Percentiles rank a stretch among this genome's conserved stretches.
phyloP scores from a whole-genome alignment of 2,797 vertebrate species.

The Tolypeutes matacus region DNA sequence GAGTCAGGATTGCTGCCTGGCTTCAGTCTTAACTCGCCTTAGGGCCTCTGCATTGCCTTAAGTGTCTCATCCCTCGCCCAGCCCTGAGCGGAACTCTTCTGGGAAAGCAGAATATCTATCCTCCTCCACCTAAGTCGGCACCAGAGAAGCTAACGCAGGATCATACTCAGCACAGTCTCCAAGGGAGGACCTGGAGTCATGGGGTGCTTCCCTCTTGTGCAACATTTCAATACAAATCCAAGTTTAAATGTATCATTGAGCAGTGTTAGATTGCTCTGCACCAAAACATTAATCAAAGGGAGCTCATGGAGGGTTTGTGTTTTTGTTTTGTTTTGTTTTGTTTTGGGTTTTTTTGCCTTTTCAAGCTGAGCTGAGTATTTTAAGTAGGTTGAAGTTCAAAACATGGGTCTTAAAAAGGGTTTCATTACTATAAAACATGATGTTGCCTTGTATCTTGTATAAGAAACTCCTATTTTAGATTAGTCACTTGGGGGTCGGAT shows the following conservation, averaged over 20 bases:
- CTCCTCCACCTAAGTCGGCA: neutral
- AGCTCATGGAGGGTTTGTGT: neutral
- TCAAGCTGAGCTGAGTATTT: neutral
- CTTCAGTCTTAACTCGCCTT: fast-evolving
- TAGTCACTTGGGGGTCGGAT: neutral
- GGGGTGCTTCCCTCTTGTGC: neutral
- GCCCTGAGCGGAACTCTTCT: neutral
- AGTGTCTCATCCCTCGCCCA: neutral
- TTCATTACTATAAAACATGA: neutral
- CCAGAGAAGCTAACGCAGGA: neutral
- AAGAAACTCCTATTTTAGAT: neutral
- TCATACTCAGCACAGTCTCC: neutral
- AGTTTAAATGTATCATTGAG: neutral
- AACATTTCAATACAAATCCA: neutral
- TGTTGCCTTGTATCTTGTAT: neutral
- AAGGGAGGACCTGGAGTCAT: fast-evolving
- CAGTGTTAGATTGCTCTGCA: fast-evolving
- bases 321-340: too few species aligned
- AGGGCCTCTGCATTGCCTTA: fast-evolving
- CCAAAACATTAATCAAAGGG: neutral
- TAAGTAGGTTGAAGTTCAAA: neutral
- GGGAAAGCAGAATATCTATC: neutral
- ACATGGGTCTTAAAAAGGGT: neutral
- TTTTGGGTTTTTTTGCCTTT: neutral
- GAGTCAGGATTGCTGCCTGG: fast-evolving